phyloP scores from a whole-genome alignment of 2,888 invertebrate genomes.

The Campopleginae sp. region DNA sequence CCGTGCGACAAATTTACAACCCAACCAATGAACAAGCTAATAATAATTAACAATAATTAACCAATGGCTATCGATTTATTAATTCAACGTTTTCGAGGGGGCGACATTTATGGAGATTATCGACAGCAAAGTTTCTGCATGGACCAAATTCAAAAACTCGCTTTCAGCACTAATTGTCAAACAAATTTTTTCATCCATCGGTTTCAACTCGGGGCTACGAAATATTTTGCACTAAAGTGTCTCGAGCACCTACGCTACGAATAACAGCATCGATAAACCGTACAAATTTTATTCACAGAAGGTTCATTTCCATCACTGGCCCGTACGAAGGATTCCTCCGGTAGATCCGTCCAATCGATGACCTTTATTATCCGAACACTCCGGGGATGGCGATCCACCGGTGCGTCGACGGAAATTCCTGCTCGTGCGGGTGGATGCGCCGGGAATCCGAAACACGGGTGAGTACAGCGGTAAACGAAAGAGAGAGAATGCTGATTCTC shows the following conservation, averaged over 20 bases:
- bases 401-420: conserved; percentile 65
- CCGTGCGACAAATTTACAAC: conserved; percentile 38
- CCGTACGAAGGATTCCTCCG: conserved; percentile 65
- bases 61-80: not conserved
- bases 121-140: not conserved
- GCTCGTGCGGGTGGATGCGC: conserved; percentile 52
- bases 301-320: conserved; percentile 66
- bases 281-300: conserved; percentile 46
- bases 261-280: not conserved
- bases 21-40: conserved; percentile 6
- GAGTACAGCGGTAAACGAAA: conserved; percentile 53
- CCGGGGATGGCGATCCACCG: conserved; percentile 52
- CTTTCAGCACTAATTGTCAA: not conserved
- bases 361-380: conserved; percentile 68
- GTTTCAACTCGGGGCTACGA: no score
- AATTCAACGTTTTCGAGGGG: no score
- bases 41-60: not conserved
- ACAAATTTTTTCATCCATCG: not conserved
- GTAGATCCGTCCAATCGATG: conserved; percentile 77
- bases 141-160: not conserved
- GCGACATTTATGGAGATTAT: not conserved
- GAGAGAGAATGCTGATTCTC: conserved; percentile 46
- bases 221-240: not conserved
- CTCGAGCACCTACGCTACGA: not conserved
- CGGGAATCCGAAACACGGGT: conserved; percentile 60